Conservation (phyloP, 2,888 invertebrate species). For the Leptinotarsa peninsularis region DNA sequence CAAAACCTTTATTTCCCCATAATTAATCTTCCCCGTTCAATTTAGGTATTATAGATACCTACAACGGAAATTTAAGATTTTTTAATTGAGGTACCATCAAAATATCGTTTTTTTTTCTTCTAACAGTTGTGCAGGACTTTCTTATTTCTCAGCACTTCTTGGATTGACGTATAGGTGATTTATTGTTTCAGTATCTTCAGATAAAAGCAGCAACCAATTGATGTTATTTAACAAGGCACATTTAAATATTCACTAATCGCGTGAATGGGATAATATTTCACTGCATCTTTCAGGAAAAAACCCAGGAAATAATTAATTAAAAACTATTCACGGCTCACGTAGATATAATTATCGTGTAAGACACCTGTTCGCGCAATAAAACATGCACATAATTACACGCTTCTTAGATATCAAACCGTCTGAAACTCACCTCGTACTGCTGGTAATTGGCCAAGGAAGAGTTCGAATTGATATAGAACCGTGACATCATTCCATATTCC, state of each 20-base stretch:
- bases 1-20: too few relatives aligned
- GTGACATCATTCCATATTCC: constrained; percentile 65
- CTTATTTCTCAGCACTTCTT: too few relatives aligned
- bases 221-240: not conserved
- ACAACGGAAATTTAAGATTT: too few relatives aligned
- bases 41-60: too few relatives aligned
- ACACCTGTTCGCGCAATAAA: not conserved
- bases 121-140: too few relatives aligned
- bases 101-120: too few relatives aligned
- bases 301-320: constrained; percentile 19
- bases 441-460: constrained; percentile 64
- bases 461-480: constrained; percentile 65
- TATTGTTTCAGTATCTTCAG: not conserved
- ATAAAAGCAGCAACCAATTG: not conserved
- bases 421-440: constrained; percentile 65
- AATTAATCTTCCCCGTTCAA: too few relatives aligned
- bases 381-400: constrained; percentile 6
- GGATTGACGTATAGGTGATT: not conserved
- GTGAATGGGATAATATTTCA: constrained; percentile 13
- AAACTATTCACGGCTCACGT: not conserved
- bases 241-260: constrained; percentile 24
- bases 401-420: not conserved
- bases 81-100: too few relatives aligned
- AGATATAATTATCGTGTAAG: not conserved
- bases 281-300: constrained; percentile 3